Percentiles rank a stretch among this genome's conserved stretches.
These are phyloP conservation scores for Bos javanicus DNA, from an alignment of 2,113 vertebrate species.

Conservation along the genomic window DNA sequence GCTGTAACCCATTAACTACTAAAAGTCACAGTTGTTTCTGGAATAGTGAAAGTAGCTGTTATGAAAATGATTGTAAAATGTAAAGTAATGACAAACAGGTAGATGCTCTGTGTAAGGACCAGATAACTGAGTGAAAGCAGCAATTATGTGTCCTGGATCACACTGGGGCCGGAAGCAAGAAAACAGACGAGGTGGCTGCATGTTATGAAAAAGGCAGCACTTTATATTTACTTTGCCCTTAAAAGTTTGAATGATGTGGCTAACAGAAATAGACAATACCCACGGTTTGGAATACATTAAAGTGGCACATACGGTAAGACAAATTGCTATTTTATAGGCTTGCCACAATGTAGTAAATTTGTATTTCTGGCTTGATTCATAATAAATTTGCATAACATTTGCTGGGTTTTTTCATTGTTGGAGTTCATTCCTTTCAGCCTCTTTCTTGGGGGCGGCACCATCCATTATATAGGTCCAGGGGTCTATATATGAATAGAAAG, in stretches of 20 bases:
- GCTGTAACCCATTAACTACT: constrained; percentile 67
- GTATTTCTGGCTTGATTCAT: constrained; percentile 77
- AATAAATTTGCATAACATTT: constrained; percentile 80
- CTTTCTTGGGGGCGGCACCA: constrained; percentile 58
- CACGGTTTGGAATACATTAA: constrained; percentile 76
- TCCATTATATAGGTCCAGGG: constrained; percentile 61
- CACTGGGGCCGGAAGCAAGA: constrained; percentile 73
- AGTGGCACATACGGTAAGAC: constrained; percentile 73
- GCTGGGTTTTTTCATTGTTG: constrained; percentile 72
- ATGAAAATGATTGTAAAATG: constrained; percentile 78
- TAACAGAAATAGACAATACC: constrained; percentile 78
- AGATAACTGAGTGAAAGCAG: constrained; percentile 81
- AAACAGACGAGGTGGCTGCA: constrained; percentile 62
- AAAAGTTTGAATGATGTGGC: constrained; percentile 78
- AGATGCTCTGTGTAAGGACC: constrained; percentile 76
- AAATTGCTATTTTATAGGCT: constrained; percentile 78
- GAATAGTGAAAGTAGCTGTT: constrained; percentile 73
- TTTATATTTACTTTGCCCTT: constrained; percentile 80
- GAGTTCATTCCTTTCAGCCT: constrained; percentile 69
- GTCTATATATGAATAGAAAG: constrained; percentile 51
- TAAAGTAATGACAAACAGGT: constrained; percentile 78
- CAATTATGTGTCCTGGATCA: constrained; percentile 80
- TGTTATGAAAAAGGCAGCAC: constrained; percentile 76
- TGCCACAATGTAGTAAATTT: constrained; percentile 76
- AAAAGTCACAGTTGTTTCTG: constrained; percentile 75